Evolutionary conservation across 2,888 invertebrate species (phyloP), one percentile per base, ranked within the genome.

Genomic region (Mesorhabditis spiculigera): DNA sequence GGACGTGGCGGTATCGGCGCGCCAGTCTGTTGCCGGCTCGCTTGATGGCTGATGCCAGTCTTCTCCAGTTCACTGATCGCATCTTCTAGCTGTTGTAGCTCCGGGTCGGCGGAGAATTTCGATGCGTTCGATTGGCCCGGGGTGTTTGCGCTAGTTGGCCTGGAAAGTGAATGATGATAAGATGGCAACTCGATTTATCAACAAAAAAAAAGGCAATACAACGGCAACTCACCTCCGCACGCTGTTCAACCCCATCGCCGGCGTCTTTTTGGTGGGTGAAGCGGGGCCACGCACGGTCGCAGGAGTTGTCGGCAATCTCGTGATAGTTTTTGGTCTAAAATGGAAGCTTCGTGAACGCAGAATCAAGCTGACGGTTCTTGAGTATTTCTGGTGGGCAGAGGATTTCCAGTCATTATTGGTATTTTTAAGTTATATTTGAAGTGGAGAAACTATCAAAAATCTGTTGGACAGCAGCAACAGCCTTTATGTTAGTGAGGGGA

Each of bases 261-360:
- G 78, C 43, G 74, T 74, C 61, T 77, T 78, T 64, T 77, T 78
- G 4, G 77, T 73, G 3, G 78, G 78, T 0, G 78, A 78, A 16
- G 69, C 68, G 63, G 71, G 69, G 28, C 66, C 70, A 4, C 75
- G 70, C 43, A 70, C 50, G 44, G 6, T 58, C 42, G 63, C 28
- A 28, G 28, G 43, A 16, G 64, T 45, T 6, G 43, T 41, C 58
- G 41, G 10, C 5, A 64, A 10, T 62, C 4, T 0, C 2, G 43
- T 67, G 42, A 28, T 28, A 45, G 62, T 44, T 44, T 68, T 41
- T 63, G 8, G 45, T n/a, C n/a, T 68, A 42, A n/a, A 42, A 8
- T 43, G 42, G 4, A 63, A 4, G 8, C 45, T 68, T 58, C 16
- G 43, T 63, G 43, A 28, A 28, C 1, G 28, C 28, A 28, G 28